phyloP scores from a whole-genome alignment of 2,888 invertebrate genomes.

The Ditula angustiorana region DNA sequence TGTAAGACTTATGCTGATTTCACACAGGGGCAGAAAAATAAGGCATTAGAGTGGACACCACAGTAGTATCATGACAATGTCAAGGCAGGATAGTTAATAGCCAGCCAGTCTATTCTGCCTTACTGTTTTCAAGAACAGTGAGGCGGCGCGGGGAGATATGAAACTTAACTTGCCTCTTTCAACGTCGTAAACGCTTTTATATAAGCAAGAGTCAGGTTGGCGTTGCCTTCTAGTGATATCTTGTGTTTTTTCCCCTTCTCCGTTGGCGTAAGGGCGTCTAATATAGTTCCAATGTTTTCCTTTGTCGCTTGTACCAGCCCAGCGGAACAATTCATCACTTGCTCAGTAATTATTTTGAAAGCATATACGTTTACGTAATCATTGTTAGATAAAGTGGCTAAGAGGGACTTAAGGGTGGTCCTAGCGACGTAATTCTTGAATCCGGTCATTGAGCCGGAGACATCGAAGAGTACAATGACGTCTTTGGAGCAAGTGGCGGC shows the following conservation, averaged over 20 bases:
- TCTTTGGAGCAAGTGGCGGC: constrained; percentile 99
- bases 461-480: constrained; percentile 97
- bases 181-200: constrained; percentile 93
- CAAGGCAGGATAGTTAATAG: no score
- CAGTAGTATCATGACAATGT: no score
- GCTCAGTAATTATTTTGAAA: constrained; percentile 89
- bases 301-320: constrained; percentile 95
- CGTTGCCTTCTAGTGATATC: constrained; percentile 90
- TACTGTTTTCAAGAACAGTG: no score
- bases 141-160: no score
- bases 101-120: no score
- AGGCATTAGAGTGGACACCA: no score
- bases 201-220: constrained; percentile 94
- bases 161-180: constrained; percentile 83
- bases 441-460: constrained; percentile 98
- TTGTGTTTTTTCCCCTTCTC: constrained; percentile 68
- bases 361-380: constrained; percentile 98
- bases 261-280: constrained; percentile 86
- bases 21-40: no score
- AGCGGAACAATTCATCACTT: constrained; percentile 94
- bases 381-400: constrained; percentile 98
- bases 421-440: constrained; percentile 90
- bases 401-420: constrained; percentile 93
- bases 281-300: constrained; percentile 92
- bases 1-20: no score